Evolutionary conservation across 2,888 invertebrate species (phyloP).

Genomic region (Chrysina gloriosa): DNA sequence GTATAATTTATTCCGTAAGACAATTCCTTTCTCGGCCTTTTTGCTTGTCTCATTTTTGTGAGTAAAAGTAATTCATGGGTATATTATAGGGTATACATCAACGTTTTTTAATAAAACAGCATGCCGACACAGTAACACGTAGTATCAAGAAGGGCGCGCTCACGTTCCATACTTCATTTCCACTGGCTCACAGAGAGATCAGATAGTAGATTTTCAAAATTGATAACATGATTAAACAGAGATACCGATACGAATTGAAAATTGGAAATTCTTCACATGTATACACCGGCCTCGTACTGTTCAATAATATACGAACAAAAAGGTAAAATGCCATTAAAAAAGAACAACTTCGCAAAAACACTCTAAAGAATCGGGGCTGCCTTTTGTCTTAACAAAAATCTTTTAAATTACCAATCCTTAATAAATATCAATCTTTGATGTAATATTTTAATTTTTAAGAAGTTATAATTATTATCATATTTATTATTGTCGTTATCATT

Average conservation of each 20-base stretch:
- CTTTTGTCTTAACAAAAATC: not conserved
- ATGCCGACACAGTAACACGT: conserved; percentile 54
- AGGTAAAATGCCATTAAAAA: not conserved
- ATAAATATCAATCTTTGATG: too few relatives aligned
- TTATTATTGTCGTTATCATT: too few relatives aligned
- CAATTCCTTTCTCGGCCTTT: conserved; percentile 25
- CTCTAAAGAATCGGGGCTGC: not conserved
- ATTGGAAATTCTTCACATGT: conserved; percentile 44
- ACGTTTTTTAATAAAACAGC: conserved; percentile 50
- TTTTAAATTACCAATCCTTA: too few relatives aligned
- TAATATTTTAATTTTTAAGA: too few relatives aligned
- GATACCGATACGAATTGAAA: conserved; percentile 53
- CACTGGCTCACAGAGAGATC: conserved; percentile 47
- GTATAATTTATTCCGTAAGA: conserved; percentile 41
- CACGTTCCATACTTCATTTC: conserved; percentile 52
- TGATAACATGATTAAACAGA: conserved; percentile 54
- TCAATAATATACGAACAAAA: conserved; percentile 22
- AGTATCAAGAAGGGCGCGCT: conserved; percentile 43
- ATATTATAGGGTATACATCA: conserved; percentile 44
- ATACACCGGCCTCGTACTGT: not conserved
- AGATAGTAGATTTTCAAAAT: conserved; percentile 54
- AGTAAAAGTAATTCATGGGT: conserved; percentile 34
- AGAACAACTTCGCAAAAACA: not conserved
- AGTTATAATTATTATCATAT: too few relatives aligned
- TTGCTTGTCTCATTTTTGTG: conserved; percentile 32